Evolutionary conservation across 2,113 vertebrate genomes (phyloP), one percentile per base, ranked within the genome.

Genomic region (Delphinus delphis): DNA sequence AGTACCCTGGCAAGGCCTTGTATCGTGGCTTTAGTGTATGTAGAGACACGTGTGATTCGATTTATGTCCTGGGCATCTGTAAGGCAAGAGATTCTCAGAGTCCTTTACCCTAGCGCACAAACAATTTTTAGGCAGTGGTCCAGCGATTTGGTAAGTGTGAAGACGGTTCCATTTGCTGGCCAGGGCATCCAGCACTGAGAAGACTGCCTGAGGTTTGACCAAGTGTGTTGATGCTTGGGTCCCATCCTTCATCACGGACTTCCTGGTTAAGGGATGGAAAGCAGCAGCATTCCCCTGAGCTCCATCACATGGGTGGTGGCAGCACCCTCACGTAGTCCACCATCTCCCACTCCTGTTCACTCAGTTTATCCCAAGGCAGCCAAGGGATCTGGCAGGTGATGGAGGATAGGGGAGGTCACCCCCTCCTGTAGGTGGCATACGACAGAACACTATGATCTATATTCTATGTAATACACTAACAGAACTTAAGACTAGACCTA

Each of bases 71-170:
- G 58, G 17, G 68, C 20, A 11, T 36, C 68, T 70, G 8, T 70
- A 58, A 21, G 55, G 55, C 7, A 58, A 58, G 55, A 58, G 55
- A 58, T 58, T 21, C 55, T 21, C 53, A 53, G 67, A 36, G 60
- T 14, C 60, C 60, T 83, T 65, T 33, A 33, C 13, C 38, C 60
- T 47, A 13, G 6, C 5, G 0, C 2, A 0, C 55, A 58, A 18
- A 41, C 36, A 26, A 53, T 18, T 50, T 50, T 85, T 68, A 68
- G 33, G 63, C 31, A 67, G 67, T 53, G 44, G 83, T 36, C 44
- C 63, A 65, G n/a, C 17, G 18, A 8, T 26, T 26, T 53, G 31
- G 36, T 36, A 50, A 82, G n/a, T 47, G 5, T 68, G 41, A 47
- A 67, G 60, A 84, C 6, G 41, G 41, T 10, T 12, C 13, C 41